Evolutionary conservation across 2,113 vertebrate species (phyloP).

Genomic region (Labeo rohita): DNA sequence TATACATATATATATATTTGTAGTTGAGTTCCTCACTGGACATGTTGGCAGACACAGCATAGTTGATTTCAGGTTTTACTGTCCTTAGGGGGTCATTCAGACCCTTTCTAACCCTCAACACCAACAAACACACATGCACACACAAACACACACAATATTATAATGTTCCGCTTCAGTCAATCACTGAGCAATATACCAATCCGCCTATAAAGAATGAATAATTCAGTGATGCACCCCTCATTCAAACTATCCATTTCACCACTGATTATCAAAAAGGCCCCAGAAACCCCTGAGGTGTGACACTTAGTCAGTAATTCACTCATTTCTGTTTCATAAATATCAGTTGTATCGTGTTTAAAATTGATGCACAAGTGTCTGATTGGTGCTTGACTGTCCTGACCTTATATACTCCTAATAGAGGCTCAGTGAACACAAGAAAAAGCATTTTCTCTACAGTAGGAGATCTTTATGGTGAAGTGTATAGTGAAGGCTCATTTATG

Average conservation of each 20-base stretch:
- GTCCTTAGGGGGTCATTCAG: background rate
- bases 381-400: conserved; percentile 33
- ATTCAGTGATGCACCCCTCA: conserved; percentile 57
- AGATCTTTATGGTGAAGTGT: background rate
- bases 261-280: conserved; percentile 48
- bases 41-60: background rate
- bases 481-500: no score
- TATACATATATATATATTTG: no score
- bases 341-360: conserved; percentile 39
- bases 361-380: conserved; percentile 39
- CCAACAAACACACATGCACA: background rate
- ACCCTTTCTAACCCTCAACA: background rate
- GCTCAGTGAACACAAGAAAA: background rate
- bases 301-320: conserved; percentile 60
- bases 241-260: conserved; percentile 52
- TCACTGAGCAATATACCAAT: conserved; percentile 48
- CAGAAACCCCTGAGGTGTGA: conserved; percentile 43
- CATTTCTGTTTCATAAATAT: conserved; percentile 42
- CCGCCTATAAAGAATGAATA: conserved; percentile 58
- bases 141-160: background rate
- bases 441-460: background rate
- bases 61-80: background rate
- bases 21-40: background rate
- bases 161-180: background rate
- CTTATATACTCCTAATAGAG: background rate